Conservation (phyloP, 2,113 vertebrate genomes). For the Micronycteris hirsuta region DNA sequence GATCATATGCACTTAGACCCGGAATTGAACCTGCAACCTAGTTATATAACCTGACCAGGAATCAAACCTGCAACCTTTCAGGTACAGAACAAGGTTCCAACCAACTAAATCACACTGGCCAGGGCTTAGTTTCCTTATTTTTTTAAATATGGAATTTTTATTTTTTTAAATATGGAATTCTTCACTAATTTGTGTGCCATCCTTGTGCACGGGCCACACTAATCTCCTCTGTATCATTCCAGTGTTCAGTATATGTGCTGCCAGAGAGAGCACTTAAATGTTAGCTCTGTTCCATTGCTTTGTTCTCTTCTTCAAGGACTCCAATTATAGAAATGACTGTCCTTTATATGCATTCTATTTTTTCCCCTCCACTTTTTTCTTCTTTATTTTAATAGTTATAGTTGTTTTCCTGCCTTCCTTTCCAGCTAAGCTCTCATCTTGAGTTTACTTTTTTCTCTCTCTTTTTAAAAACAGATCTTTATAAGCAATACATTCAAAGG, state of each 20-base stretch:
- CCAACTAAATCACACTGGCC: neutral
- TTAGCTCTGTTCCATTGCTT: neutral
- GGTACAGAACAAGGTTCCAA: neutral
- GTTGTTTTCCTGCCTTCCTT: neutral
- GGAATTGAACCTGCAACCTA: no score
- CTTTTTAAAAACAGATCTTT: conserved; percentile 49
- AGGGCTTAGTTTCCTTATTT: neutral
- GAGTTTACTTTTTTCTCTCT: neutral
- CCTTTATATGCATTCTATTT: neutral
- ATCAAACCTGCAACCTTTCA: neutral
- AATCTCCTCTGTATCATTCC: neutral
- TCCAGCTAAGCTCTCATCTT: neutral
- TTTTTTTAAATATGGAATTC: neutral
- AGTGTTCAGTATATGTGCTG: neutral
- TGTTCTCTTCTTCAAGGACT: neutral
- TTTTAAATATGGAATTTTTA: neutral
- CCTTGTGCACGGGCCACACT: neutral
- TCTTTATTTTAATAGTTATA: neutral
- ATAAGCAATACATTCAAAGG: conserved; percentile 67
- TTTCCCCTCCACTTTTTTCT: neutral
- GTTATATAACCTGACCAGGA: neutral
- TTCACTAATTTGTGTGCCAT: neutral
- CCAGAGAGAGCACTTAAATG: neutral
- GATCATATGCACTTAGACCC: no score
- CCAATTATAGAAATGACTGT: neutral